Base-by-base conservation (phyloP, 2,113 vertebrate species). In the Panurus biarmicus region DNA sequence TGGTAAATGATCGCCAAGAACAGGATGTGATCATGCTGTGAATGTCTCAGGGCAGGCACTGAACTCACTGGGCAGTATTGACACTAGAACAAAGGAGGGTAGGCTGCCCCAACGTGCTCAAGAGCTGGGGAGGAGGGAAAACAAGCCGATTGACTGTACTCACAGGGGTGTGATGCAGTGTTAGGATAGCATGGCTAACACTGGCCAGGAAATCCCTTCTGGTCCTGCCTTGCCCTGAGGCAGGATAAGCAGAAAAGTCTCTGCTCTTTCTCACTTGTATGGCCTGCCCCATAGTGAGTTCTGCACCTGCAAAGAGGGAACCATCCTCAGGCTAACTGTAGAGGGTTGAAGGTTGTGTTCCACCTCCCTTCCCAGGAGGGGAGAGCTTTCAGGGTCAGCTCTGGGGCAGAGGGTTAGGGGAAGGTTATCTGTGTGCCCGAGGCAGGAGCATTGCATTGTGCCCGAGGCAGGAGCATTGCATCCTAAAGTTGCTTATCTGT, bases 1-100 rank as follows among this genome's bases (percentile, higher is more conserved):
- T 91, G 71, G 90, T 93, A 93, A 93, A 94, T 73, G 62, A 76
- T 91, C 40, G 19, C 81, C 82, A 72, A 91, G 93, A 95, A 80
- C 88, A 90, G 88, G 87, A 90, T 90, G 75, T 66, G 75, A 95
- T 88, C 22, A 0, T 25, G 48, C 71, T 66, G 36, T 57, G 75
- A 83, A 53, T 73, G 60, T 87, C 82, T 93, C 35, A 2, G 87
- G 71, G 64, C 75, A 70, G 64, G 50, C 54, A 35, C 75, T 87
- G 73, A 76, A 38, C 51, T 91, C 66, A 35, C 28, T 2, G 5
- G 45, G 90, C 87, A 76, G 44, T 67, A 70, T 51, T 94, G 85
- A 96, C 87, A 76, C 35, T 47, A 36, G 87, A 75, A 85, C 87
- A 96, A 89, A 96, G 57, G 67, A 88, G 62, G 14, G 47, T 80